Conservation (phyloP, 2,888 invertebrate species). For the Galeopsomyia nigrocyanea region DNA sequence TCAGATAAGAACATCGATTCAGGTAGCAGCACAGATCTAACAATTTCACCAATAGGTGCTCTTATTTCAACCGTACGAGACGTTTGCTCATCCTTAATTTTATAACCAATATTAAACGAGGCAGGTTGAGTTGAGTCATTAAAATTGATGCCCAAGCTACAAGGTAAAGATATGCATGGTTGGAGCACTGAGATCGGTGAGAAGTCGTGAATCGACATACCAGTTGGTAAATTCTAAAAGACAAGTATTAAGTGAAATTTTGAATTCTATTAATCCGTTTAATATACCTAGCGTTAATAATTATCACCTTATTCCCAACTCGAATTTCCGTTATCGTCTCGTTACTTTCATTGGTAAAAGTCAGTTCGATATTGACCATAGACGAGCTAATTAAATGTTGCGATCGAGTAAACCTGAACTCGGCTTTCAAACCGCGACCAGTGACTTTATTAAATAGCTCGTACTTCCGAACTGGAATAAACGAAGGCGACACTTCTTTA, state of each 20-base stretch:
- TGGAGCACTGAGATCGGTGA: slow-evolving; percentile 76
- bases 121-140: slow-evolving; percentile 93
- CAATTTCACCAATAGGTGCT: slow-evolving; percentile 89
- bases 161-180: slow-evolving; percentile 76
- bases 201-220: slow-evolving; percentile 83
- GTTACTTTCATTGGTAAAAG: slow-evolving; percentile 80
- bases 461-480: slow-evolving; percentile 73
- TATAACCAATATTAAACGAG: slow-evolving; percentile 81
- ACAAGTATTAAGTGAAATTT: slow-evolving; percentile 45
- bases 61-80: slow-evolving; percentile 74
- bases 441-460: slow-evolving; percentile 82
- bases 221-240: slow-evolving; percentile 75
- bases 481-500: slow-evolving; percentile 72
- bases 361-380: slow-evolving; percentile 87
- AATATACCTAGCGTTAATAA: slow-evolving; percentile 22
- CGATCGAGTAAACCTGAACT: slow-evolving; percentile 81
- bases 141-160: slow-evolving; percentile 89
- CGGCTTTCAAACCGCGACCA: slow-evolving; percentile 77
- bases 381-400: slow-evolving; percentile 85
- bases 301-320: slow-evolving; percentile 78
- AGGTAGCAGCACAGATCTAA: slow-evolving; percentile 84
- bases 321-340: slow-evolving; percentile 79
- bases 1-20: slow-evolving; percentile 80
- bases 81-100: slow-evolving; percentile 62
- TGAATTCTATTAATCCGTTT: slow-evolving; percentile 37